Percentiles rank a stretch among this genome's conserved stretches.
phyloP scores from a whole-genome alignment of 2,797 vertebrate genomes.

The Spheniscus humboldti region DNA sequence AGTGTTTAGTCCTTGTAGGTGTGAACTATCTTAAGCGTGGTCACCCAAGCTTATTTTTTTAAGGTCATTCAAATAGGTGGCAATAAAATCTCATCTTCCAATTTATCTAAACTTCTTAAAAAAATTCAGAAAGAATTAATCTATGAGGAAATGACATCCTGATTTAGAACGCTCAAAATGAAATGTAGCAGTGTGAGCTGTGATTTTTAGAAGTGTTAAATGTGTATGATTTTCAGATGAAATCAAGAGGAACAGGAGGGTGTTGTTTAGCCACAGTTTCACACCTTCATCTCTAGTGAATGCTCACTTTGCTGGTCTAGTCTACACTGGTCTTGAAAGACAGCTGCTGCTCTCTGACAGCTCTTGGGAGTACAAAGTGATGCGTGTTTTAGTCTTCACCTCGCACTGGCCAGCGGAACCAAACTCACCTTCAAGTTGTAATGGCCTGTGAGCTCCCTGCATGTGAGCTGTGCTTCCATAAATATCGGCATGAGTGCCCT shows the following conservation, averaged over 20 bases:
- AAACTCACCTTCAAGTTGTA: not conserved
- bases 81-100: not conserved
- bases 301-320: conserved; percentile 34
- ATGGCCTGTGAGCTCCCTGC: not conserved
- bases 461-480: not conserved
- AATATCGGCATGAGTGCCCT: accelerated
- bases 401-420: not conserved
- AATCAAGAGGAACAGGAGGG: conserved; percentile 34
- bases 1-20: not conserved
- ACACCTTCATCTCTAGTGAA: conserved; percentile 27
- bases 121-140: not conserved
- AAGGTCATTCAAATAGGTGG: not conserved
- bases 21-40: not conserved
- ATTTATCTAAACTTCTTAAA: not conserved
- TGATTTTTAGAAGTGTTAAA: conserved; percentile 55
- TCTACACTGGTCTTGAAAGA: conserved; percentile 19
- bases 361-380: not conserved
- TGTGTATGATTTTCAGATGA: conserved; percentile 27
- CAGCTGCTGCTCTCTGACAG: not conserved
- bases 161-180: conserved; percentile 30
- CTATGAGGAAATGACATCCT: not conserved
- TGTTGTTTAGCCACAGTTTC: conserved; percentile 45
- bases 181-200: conserved; percentile 29
- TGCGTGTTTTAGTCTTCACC: not conserved
- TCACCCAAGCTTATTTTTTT: not conserved